Evolutionary conservation across 2,888 invertebrate genomes (phyloP).

Genomic region (Physocephala rufipes): DNA sequence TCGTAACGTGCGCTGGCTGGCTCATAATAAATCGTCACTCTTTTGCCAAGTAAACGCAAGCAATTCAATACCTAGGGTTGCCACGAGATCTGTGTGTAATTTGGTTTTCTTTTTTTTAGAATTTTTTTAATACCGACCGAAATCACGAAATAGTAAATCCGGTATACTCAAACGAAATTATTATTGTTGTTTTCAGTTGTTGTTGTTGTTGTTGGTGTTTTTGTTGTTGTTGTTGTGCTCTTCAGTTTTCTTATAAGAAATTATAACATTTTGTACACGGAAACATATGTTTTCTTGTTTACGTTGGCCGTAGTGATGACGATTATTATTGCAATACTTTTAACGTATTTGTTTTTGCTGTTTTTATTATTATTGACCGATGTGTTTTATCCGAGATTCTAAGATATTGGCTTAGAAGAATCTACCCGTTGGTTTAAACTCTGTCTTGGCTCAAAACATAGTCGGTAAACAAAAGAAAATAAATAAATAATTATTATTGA

Average conservation of each 20-base stretch:
- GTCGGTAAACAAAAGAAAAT: too few relatives aligned
- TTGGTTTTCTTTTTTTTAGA: background rate
- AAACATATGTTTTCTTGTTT: conserved; percentile 32
- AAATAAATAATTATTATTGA: too few relatives aligned
- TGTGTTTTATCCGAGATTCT: too few relatives aligned
- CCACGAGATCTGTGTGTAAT: background rate
- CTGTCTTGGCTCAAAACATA: too few relatives aligned
- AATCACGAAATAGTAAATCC: conserved; percentile 31
- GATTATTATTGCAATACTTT: conserved; percentile 29
- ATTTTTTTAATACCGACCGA: too few relatives aligned
- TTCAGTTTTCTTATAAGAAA: conserved; percentile 39
- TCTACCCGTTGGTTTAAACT: too few relatives aligned
- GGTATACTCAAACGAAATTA: background rate
- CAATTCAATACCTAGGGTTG: background rate
- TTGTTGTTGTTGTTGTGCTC: conserved; percentile 23
- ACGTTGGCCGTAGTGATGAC: conserved; percentile 25
- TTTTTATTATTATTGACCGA: background rate
- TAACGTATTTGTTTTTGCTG: conserved; percentile 14
- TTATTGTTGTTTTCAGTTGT: conserved; percentile 31
- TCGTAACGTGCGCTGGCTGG: conserved; percentile 24
- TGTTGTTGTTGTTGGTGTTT: conserved; percentile 15
- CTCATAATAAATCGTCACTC: conserved; percentile 42
- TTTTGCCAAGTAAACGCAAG: conserved; percentile 59
- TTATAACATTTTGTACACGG: conserved; percentile 54
- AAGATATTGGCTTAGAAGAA: too few relatives aligned